A percentile compares a stretch with the other conserved stretches of the same genome.
phyloP scores from a whole-genome alignment of 2,888 invertebrate genomes.

The Chydorus sphaericus region DNA sequence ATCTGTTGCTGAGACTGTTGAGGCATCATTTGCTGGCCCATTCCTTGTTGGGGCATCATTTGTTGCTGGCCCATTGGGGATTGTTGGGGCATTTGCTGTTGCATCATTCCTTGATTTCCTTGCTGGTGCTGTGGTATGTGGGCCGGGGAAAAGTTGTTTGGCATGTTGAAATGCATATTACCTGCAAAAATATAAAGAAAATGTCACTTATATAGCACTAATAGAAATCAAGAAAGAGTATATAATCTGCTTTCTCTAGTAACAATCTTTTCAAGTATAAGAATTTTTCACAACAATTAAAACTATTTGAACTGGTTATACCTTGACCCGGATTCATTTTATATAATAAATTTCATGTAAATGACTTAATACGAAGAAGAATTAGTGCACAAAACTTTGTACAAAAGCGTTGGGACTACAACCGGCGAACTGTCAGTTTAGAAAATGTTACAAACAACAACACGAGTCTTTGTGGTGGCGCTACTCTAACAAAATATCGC shows the following conservation, averaged over 20 bases:
- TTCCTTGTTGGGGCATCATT: conserved; percentile 28
- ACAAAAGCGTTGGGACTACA: no score
- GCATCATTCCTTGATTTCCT: not conserved
- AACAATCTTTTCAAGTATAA: not conserved
- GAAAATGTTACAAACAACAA: no score
- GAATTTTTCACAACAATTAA: not conserved
- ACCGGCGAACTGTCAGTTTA: no score
- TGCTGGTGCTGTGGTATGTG: not conserved
- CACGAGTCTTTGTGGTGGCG: no score
- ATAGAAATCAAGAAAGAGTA: not conserved
- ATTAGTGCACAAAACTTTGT: no score
- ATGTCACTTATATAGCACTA: not conserved
- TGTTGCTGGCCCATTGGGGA: conserved; percentile 1
- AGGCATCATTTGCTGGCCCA: conserved; percentile 26
- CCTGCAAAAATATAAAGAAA: not conserved
- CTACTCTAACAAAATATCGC: no score
- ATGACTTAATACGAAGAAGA: not conserved
- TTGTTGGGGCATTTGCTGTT: not conserved
- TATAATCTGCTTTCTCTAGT: no score
- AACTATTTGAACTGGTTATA: not conserved
- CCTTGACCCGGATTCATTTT: not conserved
- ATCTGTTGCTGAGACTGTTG: conserved; percentile 19
- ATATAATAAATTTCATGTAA: not conserved
- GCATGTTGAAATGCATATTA: not conserved
- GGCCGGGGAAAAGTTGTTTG: not conserved